Percentiles rank a stretch among this genome's conserved stretches.
Evolutionary conservation across 2,888 invertebrate genomes (phyloP).

Genomic region (Chesias legatella): DNA sequence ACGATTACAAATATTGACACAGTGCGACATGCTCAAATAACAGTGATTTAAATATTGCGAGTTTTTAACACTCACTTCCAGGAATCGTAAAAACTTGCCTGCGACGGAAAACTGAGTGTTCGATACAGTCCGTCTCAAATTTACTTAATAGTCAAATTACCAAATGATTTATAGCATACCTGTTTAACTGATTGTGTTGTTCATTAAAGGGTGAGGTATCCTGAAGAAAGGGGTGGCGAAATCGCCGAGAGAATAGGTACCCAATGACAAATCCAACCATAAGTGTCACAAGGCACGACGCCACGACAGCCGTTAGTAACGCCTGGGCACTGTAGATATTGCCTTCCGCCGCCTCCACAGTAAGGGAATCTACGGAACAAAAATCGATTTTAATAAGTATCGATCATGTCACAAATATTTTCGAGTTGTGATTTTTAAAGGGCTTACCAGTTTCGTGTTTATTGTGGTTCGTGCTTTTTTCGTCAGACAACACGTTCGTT

Average conservation of each 20-base stretch:
- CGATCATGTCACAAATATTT: background rate
- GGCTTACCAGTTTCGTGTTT: slow-evolving; percentile 71
- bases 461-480: slow-evolving; percentile 71
- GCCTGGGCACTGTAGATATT: slow-evolving; percentile 90
- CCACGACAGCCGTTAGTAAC: slow-evolving; percentile 88
- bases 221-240: slow-evolving; percentile 86
- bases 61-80: slow-evolving; percentile 43
- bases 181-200: slow-evolving; percentile 88
- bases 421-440: background rate
- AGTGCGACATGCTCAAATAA: slow-evolving; percentile 13
- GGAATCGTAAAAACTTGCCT: slow-evolving; percentile 55
- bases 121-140: slow-evolving; percentile 16
- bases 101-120: slow-evolving; percentile 45
- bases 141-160: slow-evolving; percentile 1
- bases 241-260: slow-evolving; percentile 89
- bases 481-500: slow-evolving; percentile 81
- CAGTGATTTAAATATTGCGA: slow-evolving; percentile 19
- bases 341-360: slow-evolving; percentile 80
- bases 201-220: slow-evolving; percentile 88
- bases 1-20: slow-evolving; percentile 14
- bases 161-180: slow-evolving; percentile 57
- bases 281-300: slow-evolving; percentile 89
- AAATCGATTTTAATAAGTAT: background rate
- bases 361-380: slow-evolving; percentile 55
- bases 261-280: slow-evolving; percentile 92